Percentiles rank a stretch among this genome's conserved stretches.
Evolutionary conservation across 1,140 invertebrate species (phyloP).

Genomic region (Planococcus citri): DNA sequence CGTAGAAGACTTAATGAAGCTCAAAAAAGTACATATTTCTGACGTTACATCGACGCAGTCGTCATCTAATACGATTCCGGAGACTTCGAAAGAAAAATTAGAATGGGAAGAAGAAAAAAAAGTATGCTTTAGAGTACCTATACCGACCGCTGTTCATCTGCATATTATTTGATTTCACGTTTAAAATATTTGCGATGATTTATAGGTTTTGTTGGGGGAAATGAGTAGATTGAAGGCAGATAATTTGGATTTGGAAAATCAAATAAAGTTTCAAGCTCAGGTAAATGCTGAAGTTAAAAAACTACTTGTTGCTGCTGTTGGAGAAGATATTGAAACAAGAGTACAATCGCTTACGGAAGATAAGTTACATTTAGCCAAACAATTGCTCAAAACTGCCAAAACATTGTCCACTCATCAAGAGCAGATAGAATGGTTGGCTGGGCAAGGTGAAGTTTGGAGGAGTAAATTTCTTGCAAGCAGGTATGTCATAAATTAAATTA

Average conservation of each 20-base stretch:
- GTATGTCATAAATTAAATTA: constrained; percentile 32
- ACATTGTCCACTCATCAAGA: constrained; percentile 76
- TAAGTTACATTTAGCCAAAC: constrained; percentile 71
- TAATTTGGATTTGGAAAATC: constrained; percentile 50
- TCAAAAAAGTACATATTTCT: not conserved
- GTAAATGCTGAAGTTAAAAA: constrained; percentile 88
- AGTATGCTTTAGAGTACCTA: not conserved
- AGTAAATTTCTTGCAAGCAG: constrained; percentile 90
- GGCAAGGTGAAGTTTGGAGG: constrained; percentile 89
- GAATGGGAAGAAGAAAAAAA: not conserved
- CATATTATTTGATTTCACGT: too few species aligned
- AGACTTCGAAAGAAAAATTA: not conserved
- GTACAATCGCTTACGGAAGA: constrained; percentile 83
- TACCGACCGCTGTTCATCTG: too few species aligned
- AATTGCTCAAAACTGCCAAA: constrained; percentile 70
- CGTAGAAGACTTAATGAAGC: not conserved
- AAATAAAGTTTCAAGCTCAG: constrained; percentile 56
- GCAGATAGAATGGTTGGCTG: constrained; percentile 79
- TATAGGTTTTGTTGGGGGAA: constrained; percentile 37
- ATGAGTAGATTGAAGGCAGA: constrained; percentile 45
- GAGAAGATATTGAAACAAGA: constrained; percentile 78
- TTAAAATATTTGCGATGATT: too few species aligned
- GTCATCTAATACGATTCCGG: not conserved
- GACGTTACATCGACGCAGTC: not conserved
- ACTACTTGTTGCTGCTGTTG: constrained; percentile 81